Evolutionary conservation across 1,140 invertebrate genomes (phyloP), one percentile per base, ranked within the genome.

Genomic region (Lepidurus arcticus): DNA sequence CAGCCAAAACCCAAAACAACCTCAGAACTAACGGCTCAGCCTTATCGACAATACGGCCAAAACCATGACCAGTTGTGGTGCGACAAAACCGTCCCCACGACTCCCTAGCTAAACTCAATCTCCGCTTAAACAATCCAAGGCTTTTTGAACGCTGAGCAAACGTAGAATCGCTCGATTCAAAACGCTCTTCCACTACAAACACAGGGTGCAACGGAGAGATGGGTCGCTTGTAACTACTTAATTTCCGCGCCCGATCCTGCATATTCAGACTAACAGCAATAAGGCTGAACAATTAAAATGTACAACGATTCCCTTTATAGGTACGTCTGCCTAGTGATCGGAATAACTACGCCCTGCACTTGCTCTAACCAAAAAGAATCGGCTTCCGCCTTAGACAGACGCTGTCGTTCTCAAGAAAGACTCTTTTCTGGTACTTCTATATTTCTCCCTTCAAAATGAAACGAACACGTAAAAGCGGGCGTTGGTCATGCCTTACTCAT

Each of bases 61-160:
- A 78, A 47, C 78, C 78, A 42, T 78, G 78, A 47, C 78, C 78
- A 16, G 78, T 74, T 21, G 78, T 78, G 13, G 73, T 74, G 21
- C 44, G 78, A 16, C 65, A 73, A 26, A 78, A 78, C 10, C 13
- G 53, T 7, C 53, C 21, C 53, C 53, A 65, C 21, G 53, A 65
- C 13, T 65, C 53, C 6, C 53, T 16, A 1, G 53, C 53, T 16
- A 65, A 65, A 65, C 6, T 21, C 16, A 16, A 7, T 21, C 21
- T 65, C 53, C 53, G 53, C n/a, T 7, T 65, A n/a, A 65, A 9
- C 1, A 65, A 16, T 21, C 21, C 21, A 47, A 47, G 45, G 16
- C 16, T 47, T 21, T 65, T 65, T 16, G 13, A 65, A 16, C 21
- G 53, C 53, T 16, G 53, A 16, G 53, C n/a, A 16, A 11, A 65